Conservation (phyloP, 2,888 invertebrate genomes). For the Dilophus febrilis region DNA sequence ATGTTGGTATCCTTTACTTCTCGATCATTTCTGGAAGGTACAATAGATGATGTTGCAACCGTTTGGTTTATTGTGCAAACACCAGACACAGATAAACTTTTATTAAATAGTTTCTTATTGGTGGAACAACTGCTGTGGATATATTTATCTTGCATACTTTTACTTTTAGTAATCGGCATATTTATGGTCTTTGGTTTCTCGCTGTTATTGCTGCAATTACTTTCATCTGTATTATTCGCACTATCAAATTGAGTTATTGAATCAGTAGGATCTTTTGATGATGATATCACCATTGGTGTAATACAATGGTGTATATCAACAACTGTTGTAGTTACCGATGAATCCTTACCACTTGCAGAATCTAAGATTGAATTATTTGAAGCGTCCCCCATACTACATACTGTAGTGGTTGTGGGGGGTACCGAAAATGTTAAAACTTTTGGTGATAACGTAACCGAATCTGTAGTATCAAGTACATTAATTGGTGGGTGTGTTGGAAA, state of each 20-base stretch:
- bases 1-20: too few species aligned
- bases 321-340: slow-evolving; percentile 12
- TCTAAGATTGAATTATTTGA: too few species aligned
- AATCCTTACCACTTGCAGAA: slow-evolving; percentile 5
- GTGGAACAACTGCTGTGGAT: slow-evolving; percentile 2
- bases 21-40: too few species aligned
- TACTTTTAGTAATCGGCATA: slow-evolving; percentile 22
- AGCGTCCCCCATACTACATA: too few species aligned
- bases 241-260: slow-evolving; percentile 12
- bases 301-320: slow-evolving; percentile 12
- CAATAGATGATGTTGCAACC: slow-evolving; percentile 9
- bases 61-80: slow-evolving; percentile 29
- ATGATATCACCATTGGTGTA: slow-evolving; percentile 21
- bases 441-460: slow-evolving; percentile 21
- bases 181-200: slow-evolving; percentile 20
- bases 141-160: slow-evolving; percentile 22
- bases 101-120: slow-evolving; percentile 17
- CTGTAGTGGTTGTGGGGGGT: slow-evolving; percentile 2
- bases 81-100: slow-evolving; percentile 27
- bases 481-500: slow-evolving; percentile 61
- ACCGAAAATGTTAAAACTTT: slow-evolving; percentile 22
- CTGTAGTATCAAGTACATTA: slow-evolving; percentile 21
- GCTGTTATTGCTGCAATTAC: too few species aligned
- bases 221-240: too few species aligned
- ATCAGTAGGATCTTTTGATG: slow-evolving; percentile 24